phyloP scores from a whole-genome alignment of 1,140 invertebrate species.

The Prorops nasuta region DNA sequence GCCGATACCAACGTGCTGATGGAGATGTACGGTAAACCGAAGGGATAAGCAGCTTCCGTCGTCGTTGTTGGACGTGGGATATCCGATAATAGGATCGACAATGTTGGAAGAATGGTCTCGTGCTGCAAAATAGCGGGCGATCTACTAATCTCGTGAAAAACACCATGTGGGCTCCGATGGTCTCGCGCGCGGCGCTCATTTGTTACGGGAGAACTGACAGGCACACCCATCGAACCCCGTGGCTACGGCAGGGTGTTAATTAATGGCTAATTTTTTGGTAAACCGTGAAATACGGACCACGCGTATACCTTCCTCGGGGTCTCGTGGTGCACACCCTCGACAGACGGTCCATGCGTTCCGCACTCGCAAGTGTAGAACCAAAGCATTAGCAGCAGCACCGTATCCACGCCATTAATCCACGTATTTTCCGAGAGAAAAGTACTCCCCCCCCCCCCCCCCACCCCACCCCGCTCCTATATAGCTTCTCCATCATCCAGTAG shows the following conservation, averaged over 20 bases:
- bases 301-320: constrained; percentile 27
- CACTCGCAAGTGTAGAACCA: constrained; percentile 37
- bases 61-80: too few species aligned
- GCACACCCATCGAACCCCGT: constrained; percentile 22
- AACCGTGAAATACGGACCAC: constrained; percentile 47
- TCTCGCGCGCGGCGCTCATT: constrained; percentile 27
- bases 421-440: too few species aligned
- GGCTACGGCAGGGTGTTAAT: constrained; percentile 37
- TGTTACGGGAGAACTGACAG: constrained; percentile 17
- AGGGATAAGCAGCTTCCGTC: too few species aligned
- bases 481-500: too few species aligned
- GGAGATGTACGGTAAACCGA: too few species aligned
- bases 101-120: too few species aligned
- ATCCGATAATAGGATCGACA: too few species aligned
- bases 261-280: constrained; percentile 50
- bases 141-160: too few species aligned
- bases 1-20: too few species aligned
- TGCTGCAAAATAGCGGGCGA: too few species aligned
- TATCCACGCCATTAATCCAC: constrained; percentile 25
- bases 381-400: constrained; percentile 45
- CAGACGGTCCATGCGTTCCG: constrained; percentile 48
- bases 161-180: constrained; percentile 37
- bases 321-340: constrained; percentile 17
- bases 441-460: too few species aligned
- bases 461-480: not conserved